Conservation (phyloP, 2,888 invertebrate species). For the Steromphala cineraria region DNA sequence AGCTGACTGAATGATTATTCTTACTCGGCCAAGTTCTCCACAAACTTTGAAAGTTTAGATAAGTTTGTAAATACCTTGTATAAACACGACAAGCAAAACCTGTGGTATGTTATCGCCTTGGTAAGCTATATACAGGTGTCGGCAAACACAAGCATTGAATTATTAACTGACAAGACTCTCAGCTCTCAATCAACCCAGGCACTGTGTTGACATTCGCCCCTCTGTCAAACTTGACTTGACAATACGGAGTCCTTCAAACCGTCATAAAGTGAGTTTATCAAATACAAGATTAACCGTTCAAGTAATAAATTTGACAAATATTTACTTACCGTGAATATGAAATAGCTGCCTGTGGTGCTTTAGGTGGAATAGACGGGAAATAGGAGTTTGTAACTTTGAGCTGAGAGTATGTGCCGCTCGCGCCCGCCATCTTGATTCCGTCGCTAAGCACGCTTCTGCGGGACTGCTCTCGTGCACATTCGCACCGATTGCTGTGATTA, state of each 20-base stretch:
- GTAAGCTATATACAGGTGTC: too few species aligned
- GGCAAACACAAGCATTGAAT: too few species aligned
- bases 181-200: too few species aligned
- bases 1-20: too few species aligned
- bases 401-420: slow-evolving; percentile 47
- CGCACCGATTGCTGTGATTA: not conserved
- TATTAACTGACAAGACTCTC: too few species aligned
- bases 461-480: not conserved
- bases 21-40: not conserved
- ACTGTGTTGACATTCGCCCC: not conserved
- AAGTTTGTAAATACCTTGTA: too few species aligned
- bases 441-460: slow-evolving; percentile 12
- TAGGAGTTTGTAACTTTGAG: slow-evolving; percentile 51
- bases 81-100: too few species aligned
- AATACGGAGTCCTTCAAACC: not conserved
- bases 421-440: slow-evolving; percentile 49
- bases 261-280: not conserved
- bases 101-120: too few species aligned
- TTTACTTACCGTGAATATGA: slow-evolving; percentile 59
- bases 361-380: slow-evolving; percentile 61
- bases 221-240: not conserved
- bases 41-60: too few species aligned
- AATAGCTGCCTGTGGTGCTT: slow-evolving; percentile 52
- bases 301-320: not conserved
- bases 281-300: not conserved